These are phyloP conservation scores for Mizuhopecten yessoensis DNA, from an alignment of 1,140 invertebrate species.

Conservation along the genomic window DNA sequence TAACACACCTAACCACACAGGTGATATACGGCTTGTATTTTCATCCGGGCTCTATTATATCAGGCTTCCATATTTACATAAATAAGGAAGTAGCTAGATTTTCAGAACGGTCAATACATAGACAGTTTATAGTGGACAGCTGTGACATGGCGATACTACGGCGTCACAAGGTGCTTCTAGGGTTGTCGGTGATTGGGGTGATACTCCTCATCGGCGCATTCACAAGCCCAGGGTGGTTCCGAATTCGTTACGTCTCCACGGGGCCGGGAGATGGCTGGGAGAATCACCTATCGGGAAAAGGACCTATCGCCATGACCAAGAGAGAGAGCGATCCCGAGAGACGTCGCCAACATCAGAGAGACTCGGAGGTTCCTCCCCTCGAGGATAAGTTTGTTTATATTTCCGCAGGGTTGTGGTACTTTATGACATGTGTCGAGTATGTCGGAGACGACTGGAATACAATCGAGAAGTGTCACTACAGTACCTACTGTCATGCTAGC, in stretches of 20 bases:
- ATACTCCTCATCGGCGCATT: background rate
- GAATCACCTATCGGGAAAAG: background rate
- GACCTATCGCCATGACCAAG: background rate
- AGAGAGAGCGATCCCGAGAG: background rate
- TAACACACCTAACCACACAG: background rate
- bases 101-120: background rate
- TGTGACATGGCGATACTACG: background rate
- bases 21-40: background rate
- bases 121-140: background rate
- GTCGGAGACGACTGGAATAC: background rate
- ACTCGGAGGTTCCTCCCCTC: background rate
- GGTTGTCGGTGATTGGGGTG: background rate
- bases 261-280: background rate
- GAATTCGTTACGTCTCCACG: background rate
- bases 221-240: background rate
- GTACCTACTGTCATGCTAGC: background rate
- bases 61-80: constrained; percentile 7
- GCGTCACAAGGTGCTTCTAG: background rate
- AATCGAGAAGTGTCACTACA: background rate
- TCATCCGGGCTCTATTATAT: background rate
- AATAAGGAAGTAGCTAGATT: background rate
- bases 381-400: background rate
- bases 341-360: background rate
- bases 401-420: background rate
- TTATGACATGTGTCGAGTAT: background rate